Conservation (phyloP, 37 sponge, comb jelly and placozoan species). For the Crambe crambe region DNA sequence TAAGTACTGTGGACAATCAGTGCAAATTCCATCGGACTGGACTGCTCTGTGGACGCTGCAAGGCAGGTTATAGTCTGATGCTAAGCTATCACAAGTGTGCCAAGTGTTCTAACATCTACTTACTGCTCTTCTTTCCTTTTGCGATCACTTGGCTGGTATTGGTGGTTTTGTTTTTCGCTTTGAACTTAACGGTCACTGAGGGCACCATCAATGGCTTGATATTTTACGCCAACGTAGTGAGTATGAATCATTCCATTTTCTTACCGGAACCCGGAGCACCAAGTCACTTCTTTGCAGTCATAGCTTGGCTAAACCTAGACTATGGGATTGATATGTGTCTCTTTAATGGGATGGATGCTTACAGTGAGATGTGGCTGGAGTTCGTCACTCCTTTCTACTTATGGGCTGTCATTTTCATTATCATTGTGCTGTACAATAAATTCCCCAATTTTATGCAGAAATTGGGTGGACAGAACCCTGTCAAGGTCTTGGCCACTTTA, state of each 20-base stretch:
- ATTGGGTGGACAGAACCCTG: neutral
- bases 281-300: neutral
- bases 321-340: neutral
- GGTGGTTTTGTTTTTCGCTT: neutral
- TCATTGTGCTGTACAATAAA: neutral
- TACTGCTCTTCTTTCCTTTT: neutral
- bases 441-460: neutral
- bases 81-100: neutral
- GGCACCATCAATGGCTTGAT: conserved; percentile 19
- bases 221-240: conserved; percentile 14
- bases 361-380: neutral
- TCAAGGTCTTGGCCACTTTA: conserved; percentile 26
- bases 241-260: neutral
- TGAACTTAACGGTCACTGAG: neutral
- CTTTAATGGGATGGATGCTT: neutral
- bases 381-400: conserved; percentile 32
- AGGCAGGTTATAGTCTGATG: neutral
- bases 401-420: neutral
- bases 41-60: neutral
- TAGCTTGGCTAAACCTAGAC: conserved; percentile 2
- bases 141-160: conserved; percentile 8
- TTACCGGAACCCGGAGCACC: neutral
- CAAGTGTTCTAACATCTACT: neutral
- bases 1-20: neutral
- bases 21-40: neutral